Base-by-base conservation (phyloP, 2,888 invertebrate species). In the Cacoxenus indagator region DNA sequence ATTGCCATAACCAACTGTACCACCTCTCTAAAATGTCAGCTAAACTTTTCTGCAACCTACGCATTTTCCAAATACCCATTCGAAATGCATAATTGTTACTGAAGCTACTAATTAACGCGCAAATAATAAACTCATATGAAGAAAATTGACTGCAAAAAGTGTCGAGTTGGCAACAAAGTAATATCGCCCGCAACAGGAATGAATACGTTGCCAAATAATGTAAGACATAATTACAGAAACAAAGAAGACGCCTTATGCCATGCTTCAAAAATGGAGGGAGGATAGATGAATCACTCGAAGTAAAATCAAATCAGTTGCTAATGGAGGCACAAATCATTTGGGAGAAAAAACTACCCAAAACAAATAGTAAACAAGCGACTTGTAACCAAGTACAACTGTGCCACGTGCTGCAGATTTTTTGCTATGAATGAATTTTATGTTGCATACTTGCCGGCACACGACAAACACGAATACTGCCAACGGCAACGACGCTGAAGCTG, bases 31-130 rank as follows among this genome's bases (percentile, higher is more conserved):
- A 8, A 11, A 37, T 37, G 37, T 14, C 37, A 37, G 14, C 9
- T 37, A 64, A 70, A 67, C 54, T 70, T 62, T 62, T 43, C 62
- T 66, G 66, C 66, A 66, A 66, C n/a, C 1, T 6, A 6, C 27
- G 57, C 66, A 66, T 19, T 2, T 2, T 2, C 9, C 27, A 45
- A 59, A 57, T 54, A 45, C 14, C 19, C 55, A 51, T 9, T 2
- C 22, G 8, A 54, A 43, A n/a, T 26, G n/a, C 22, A 61, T 69
- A 70, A 71, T 72, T 67, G 75, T 77, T 62, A 5, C 24, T 73
- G 73, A 77, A 77, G 75, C 69, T 69, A 75, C 80, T 80, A 81
- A 81, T 81, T 81, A 74, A 74, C n/a, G 81, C 74, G 73, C 78
- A 81, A 76, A 81, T 77, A 81, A 69, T 64, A 37, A 2, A 14